Conservation (phyloP, 1,140 invertebrate genomes). For the Caenorhabditis remanei region DNA sequence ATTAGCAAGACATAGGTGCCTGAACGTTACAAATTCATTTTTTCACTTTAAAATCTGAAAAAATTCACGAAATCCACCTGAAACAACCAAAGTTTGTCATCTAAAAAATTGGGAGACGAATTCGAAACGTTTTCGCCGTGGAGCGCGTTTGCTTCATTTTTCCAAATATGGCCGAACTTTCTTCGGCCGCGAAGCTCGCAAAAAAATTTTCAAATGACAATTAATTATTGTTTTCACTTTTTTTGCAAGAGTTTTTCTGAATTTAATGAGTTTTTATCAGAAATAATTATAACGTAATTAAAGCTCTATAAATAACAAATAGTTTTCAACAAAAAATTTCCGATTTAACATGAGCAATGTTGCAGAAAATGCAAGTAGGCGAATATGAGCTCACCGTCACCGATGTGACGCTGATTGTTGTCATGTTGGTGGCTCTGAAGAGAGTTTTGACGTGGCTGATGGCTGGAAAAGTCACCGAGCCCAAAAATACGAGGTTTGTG, state of each 20-base stretch:
- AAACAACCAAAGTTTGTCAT: not conserved
- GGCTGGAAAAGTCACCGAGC: not conserved
- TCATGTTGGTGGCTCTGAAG: conserved; percentile 19
- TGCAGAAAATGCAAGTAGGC: conserved; percentile 21
- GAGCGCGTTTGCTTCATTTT: not conserved
- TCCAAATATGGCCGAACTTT: not conserved
- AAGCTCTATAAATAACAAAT: too few species aligned
- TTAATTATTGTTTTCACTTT: not conserved
- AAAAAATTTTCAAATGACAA: not conserved
- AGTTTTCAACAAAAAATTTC: too few species aligned
- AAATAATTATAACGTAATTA: too few species aligned
- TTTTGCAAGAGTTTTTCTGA: too few species aligned
- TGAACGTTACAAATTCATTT: too few species aligned
- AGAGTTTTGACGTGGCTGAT: not conserved
- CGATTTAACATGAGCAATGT: not conserved
- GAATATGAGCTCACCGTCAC: conserved; percentile 28
- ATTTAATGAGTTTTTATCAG: too few species aligned
- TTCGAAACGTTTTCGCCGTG: not conserved
- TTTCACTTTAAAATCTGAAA: too few species aligned
- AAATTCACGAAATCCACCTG: too few species aligned
- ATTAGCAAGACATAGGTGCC: too few species aligned
- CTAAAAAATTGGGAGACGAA: not conserved
- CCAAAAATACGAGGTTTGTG: conserved; percentile 8
- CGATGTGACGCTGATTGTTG: not conserved
- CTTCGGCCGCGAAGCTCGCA: not conserved